These are phyloP conservation scores for Cephus runcator DNA, from an alignment of 2,888 invertebrate genomes.

Conservation along the genomic window DNA sequence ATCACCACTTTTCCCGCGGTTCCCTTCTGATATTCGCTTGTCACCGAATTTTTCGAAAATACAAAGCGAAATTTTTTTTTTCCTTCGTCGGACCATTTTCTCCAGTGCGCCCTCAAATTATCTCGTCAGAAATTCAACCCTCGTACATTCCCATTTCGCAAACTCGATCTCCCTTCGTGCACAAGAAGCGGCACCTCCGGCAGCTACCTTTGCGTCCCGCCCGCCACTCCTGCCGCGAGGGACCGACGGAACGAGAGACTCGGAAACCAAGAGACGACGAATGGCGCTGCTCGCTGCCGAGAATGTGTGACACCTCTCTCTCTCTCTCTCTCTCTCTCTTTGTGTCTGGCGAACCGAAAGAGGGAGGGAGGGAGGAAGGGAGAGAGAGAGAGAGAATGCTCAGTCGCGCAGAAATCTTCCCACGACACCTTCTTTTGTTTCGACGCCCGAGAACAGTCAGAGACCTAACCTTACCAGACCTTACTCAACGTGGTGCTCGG, in stretches of 20 bases:
- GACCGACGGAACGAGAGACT: constrained; percentile 14
- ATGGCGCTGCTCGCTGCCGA: not conserved
- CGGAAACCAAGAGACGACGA: constrained; percentile 15
- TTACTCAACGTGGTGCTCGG: not conserved
- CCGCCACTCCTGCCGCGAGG: constrained; percentile 7
- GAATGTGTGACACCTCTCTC: constrained; percentile 23
- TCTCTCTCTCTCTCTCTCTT: constrained; percentile 4
- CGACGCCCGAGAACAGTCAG: not conserved
- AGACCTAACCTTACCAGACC: constrained; percentile 1
- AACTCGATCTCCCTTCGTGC: constrained; percentile 57
- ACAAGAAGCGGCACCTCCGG: not conserved
- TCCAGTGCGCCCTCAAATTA: constrained; percentile 50
- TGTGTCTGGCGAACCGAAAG: not conserved
- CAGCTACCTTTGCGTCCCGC: not conserved
- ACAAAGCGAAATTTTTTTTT: not conserved
- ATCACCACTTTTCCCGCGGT: no score
- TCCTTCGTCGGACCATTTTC: constrained; percentile 12
- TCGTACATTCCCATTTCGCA: constrained; percentile 60
- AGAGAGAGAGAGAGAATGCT: not conserved
- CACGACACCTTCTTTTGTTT: constrained; percentile 9
- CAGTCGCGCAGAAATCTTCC: constrained; percentile 9
- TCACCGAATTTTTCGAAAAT: not conserved
- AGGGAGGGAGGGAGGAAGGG: not conserved
- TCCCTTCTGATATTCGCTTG: no score
- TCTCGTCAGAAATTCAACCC: constrained; percentile 61